Evolutionary conservation across 2,888 invertebrate species (phyloP), one percentile per base, ranked within the genome.

Genomic region (Hoplodrina ambigua): DNA sequence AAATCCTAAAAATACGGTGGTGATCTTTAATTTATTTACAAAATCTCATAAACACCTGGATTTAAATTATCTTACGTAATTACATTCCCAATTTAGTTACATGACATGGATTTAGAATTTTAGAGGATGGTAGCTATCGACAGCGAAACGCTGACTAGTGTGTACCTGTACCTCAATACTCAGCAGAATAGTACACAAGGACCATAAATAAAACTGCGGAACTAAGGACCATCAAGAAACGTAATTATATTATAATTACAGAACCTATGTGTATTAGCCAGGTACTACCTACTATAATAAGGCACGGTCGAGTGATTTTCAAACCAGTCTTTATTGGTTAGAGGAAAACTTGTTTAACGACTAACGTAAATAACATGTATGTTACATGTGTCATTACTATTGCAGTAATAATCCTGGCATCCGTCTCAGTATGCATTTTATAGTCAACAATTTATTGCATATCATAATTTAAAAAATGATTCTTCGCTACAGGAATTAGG

Each of bases 251-350:
- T 41, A 41, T 41, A 41, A 41, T 41, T 41, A 41, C 41, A 13
- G 10, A 52, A 11, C 8, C 33, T 46, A 17, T 20, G 5, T 19
- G 49, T 67, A 3, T 41, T 57, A 44, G 19, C 25, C 11, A 41
- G 41, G 41, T 46, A 55, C 15, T 52, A 15, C 2, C 49, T 2
- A 25, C 25, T 25, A 46, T 56, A 54, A 56, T 53, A 37, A 37
- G 20, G 6, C 8, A 54, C 13, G 49, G 46, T 20, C 15, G 44
- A 58, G 54, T 58, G 44, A 37, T 50, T 25, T 61, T 49, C 2
- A 60, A 65, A 75, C 70, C 25, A 37, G 61, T 64, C 25, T n/a
- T 37, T 54, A 44, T 59, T 58, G 59, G 10, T 69, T 25, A 53
- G 10, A n/a, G 11, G 19, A 41, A 33, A 66, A 55, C 57, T 20